Evolutionary conservation across 2,888 invertebrate species (phyloP), one percentile per base, ranked within the genome.

Genomic region (Drosophila quinaria): DNA sequence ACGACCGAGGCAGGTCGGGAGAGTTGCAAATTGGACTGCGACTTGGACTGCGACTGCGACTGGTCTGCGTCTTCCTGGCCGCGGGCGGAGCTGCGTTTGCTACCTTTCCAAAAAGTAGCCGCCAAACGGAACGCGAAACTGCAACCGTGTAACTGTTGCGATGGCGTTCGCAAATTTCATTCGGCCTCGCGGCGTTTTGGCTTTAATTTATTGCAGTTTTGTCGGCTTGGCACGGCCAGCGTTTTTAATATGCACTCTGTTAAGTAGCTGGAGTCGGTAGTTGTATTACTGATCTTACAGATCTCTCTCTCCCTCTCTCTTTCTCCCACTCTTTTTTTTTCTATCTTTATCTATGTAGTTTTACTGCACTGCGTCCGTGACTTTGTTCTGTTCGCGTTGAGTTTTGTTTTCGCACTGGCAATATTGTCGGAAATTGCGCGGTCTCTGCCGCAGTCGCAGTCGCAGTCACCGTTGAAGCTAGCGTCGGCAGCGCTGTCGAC

Each of bases 171-270:
- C 74, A 81, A 86, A 75, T 79, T 81, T 76, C 66, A 69, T 81
- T 80, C 41, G 58, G 69, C 70, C 89, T 87, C 78, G 83, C 76
- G 84, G 84, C 87, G 68, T 74, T 83, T 79, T 86, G 84, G 82
- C 76, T 76, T 77, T 90, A 90, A 90, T 90, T 90, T 91, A 90
- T 90, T 87, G 80, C 80, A 80, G 80, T 90, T 90, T 90, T 91
- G 90, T 88, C 90, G 90, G 90, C 81, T 81, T 74, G 65, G 68
- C 87, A 67, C 76, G 60, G 68, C 59, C 47, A 64, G 67, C 75
- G 49, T 68, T 77, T 74, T 69, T 70, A 64, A 67, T 72, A 72
- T 68, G 55, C 78, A 35, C 47, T 71, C 61, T 65, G 56, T 70
- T 63, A 66, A 68, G 81, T 72, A 78, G 66, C 61, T 61, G 55